Conservation (phyloP, 2,113 vertebrate species). For the pig (Sus scrofa) region T2T-Sscrofa CM000822.6:33167001-33167500, state of each 20-base stretch:
- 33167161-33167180: background rate
- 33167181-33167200: slow-evolving; percentile 7
- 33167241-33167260: slow-evolving; percentile 17
- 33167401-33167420: slow-evolving; percentile 76
- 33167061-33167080: slow-evolving; percentile 31
- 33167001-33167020: background rate
- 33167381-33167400: slow-evolving; percentile 78
- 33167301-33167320: background rate
- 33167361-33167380: slow-evolving; percentile 62
- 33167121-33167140: background rate
- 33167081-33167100: slow-evolving; percentile 30
- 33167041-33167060: slow-evolving; percentile 5
- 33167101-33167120: slow-evolving; percentile 15
- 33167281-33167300: background rate
- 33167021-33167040: slow-evolving; percentile 13
- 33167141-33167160: slow-evolving; percentile 41
- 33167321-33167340: slow-evolving; percentile 12
- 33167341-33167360: background rate
- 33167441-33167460: slow-evolving; percentile 80
- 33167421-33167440: slow-evolving; percentile 78
- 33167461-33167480: slow-evolving; percentile 83
- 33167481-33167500: slow-evolving; percentile 83
- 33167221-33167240: slow-evolving; percentile 40
- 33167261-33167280: background rate
- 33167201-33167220: slow-evolving; percentile 50